Conservation (phyloP, 2,113 vertebrate genomes). For the Chlamydotis undulata region DNA sequence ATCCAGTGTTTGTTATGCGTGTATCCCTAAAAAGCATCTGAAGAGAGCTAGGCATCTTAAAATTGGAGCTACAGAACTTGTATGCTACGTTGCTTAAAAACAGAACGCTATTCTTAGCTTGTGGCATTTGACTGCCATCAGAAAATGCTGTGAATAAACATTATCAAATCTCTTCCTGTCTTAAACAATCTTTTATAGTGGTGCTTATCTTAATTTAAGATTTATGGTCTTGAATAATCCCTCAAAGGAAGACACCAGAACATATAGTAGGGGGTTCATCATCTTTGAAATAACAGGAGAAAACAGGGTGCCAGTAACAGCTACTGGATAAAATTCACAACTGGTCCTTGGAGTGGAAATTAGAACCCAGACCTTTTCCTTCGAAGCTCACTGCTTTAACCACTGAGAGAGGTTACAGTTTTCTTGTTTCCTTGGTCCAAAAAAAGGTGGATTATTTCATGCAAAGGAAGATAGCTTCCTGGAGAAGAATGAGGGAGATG, state of each 20-base stretch:
- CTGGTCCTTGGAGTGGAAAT: background rate
- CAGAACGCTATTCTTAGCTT: background rate
- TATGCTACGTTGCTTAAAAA: background rate
- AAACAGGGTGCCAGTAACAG: background rate
- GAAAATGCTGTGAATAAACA: slow-evolving; percentile 11
- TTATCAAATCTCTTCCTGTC: background rate
- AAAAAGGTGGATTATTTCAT: background rate
- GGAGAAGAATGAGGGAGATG: background rate
- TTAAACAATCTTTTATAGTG: background rate
- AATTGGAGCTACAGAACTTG: background rate
- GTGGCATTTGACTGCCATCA: background rate
- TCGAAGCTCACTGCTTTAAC: background rate
- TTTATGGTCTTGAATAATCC: background rate
- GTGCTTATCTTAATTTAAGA: background rate
- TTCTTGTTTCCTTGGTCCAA: background rate
- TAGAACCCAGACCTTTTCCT: background rate
- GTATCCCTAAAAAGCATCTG: background rate
- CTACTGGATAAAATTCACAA: background rate
- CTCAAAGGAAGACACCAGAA: background rate
- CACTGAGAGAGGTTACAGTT: background rate
- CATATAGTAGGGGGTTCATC: background rate
- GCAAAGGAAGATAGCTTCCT: background rate
- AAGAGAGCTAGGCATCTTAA: background rate
- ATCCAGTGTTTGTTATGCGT: background rate
- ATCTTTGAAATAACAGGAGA: background rate